phyloP scores from a whole-genome alignment of 37 sponge, comb jelly and placozoan species.

The Petrosia ficiformis region DNA sequence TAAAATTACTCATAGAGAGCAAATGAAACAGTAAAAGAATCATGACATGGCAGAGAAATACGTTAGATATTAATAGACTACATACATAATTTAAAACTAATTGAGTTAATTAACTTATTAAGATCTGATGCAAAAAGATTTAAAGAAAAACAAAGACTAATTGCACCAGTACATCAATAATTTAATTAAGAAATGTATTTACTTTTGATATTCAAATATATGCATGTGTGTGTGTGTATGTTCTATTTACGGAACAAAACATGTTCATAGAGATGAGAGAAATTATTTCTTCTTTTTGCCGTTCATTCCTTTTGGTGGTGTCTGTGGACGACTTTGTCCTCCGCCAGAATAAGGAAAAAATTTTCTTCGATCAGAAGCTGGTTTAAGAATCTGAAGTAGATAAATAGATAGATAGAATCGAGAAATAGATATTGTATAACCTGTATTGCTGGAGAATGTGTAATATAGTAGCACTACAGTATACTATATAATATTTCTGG shows the following conservation, averaged over 20 bases:
- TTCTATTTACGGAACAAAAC: not conserved
- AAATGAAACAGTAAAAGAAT: too few relatives aligned
- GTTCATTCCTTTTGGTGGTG: conserved; percentile 53
- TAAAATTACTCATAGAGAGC: too few relatives aligned
- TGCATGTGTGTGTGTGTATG: not conserved
- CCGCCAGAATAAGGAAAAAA: conserved; percentile 31
- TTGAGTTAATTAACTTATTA: too few relatives aligned
- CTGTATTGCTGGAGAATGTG: not conserved
- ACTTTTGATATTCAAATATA: not conserved
- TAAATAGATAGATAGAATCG: not conserved
- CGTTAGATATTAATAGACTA: too few relatives aligned
- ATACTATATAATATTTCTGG: too few relatives aligned
- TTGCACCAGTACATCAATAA: not conserved
- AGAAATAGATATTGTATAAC: not conserved
- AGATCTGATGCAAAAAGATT: not conserved
- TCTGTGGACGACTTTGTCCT: conserved; percentile 36
- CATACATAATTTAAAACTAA: too few relatives aligned
- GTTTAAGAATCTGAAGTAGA: conserved; percentile 63
- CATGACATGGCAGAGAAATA: too few relatives aligned
- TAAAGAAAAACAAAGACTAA: not conserved
- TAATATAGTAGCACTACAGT: too few relatives aligned
- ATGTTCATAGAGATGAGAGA: too few relatives aligned
- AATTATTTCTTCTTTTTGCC: conserved; percentile 57
- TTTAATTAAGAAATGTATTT: not conserved
- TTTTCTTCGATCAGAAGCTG: conserved; percentile 58